Evolutionary conservation across 1,140 invertebrate species (phyloP).

Genomic region (Cepaea nemoralis): DNA sequence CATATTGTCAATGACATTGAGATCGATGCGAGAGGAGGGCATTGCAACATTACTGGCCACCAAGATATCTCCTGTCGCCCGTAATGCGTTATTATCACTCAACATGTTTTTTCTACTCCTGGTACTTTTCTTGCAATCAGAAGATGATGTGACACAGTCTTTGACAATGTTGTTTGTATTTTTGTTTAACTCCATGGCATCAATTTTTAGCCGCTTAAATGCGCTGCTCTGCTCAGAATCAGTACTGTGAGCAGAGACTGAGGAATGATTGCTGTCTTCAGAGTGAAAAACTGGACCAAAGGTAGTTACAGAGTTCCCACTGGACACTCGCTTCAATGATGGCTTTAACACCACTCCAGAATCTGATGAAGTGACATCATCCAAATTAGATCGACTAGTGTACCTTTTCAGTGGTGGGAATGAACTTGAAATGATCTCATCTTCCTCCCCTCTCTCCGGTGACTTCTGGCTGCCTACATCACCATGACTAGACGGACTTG

Average conservation of each 20-base stretch:
- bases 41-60: neutral
- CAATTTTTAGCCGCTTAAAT: conserved; percentile 55
- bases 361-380: conserved; percentile 40
- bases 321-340: conserved; percentile 42
- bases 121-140: conserved; percentile 28
- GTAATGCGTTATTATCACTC: neutral
- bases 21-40: neutral
- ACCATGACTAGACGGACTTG: conserved; percentile 27
- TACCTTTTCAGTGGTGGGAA: conserved; percentile 21
- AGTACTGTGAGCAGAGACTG: conserved; percentile 55
- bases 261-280: conserved; percentile 64
- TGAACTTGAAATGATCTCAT: conserved; percentile 31
- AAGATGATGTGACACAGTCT: conserved; percentile 38
- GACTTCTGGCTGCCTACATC: conserved; percentile 12
- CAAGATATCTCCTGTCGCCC: neutral
- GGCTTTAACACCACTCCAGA: conserved; percentile 12
- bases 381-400: conserved; percentile 42
- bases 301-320: conserved; percentile 15
- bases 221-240: conserved; percentile 57
- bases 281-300: conserved; percentile 38
- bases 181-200: conserved; percentile 31
- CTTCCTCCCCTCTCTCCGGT: conserved; percentile 26
- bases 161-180: conserved; percentile 32
- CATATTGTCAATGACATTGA: conserved; percentile 37
- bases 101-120: conserved; percentile 11